Evolutionary conservation across 2,888 invertebrate species (phyloP).

Genomic region (Augiades crinisus): DNA sequence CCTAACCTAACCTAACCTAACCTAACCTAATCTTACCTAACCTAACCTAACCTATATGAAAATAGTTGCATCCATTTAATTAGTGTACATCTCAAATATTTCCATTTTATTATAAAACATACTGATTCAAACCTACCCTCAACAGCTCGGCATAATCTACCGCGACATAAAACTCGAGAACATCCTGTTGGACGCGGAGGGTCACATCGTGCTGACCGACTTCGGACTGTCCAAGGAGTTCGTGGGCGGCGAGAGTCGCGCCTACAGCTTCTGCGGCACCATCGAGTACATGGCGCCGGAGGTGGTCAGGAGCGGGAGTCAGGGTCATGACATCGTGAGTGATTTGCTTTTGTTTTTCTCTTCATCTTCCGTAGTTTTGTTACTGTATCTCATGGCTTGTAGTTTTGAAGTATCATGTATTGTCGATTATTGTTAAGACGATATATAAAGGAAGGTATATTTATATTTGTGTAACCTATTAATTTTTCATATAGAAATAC

Average conservation of each 20-base stretch:
- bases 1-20: no score
- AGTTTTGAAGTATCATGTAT: no score
- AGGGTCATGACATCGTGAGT: slow-evolving; percentile 97
- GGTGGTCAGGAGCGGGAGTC: slow-evolving; percentile 89
- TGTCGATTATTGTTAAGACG: no score
- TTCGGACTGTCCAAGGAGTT: slow-evolving; percentile 99
- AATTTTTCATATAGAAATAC: no score
- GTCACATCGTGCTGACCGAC: slow-evolving; percentile 98
- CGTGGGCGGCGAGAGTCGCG: slow-evolving; percentile 87
- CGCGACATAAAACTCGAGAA: slow-evolving; percentile 99
- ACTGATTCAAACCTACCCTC: slow-evolving; percentile 23
- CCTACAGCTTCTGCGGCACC: slow-evolving; percentile 99
- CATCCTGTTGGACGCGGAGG: slow-evolving; percentile 95
- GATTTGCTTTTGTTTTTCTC: slow-evolving; percentile 16
- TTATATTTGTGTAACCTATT: no score
- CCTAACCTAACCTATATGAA: no score
- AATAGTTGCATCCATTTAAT: no score
- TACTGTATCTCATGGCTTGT: no score
- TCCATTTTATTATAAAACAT: no score
- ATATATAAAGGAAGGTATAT: no score
- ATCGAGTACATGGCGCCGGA: slow-evolving; percentile 99
- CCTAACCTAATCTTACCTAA: no score
- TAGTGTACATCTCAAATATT: no score
- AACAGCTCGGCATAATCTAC: slow-evolving; percentile 98
- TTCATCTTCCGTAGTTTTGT: background rate